phyloP scores from a whole-genome alignment of 53 echinoderm and acorn worm genomes.

The Crossaster papposus region DNA sequence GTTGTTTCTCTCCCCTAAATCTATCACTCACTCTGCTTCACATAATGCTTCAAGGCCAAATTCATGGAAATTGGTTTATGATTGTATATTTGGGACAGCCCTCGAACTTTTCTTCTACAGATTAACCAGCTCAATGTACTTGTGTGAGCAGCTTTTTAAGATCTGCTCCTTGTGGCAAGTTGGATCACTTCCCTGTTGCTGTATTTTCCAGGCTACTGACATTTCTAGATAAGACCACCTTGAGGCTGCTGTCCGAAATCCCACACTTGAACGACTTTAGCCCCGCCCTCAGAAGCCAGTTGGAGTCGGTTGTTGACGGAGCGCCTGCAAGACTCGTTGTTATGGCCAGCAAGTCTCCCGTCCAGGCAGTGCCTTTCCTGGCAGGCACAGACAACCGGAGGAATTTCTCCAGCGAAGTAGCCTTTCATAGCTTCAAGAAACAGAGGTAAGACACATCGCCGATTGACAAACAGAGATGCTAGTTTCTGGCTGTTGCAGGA shows the following conservation, averaged over 20 bases:
- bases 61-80: no score
- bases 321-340: conserved; percentile 23
- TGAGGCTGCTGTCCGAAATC: conserved; percentile 76
- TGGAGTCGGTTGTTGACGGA: conserved; percentile 61
- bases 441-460: conserved; percentile 71
- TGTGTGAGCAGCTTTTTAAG: not conserved
- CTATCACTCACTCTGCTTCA: no score
- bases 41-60: no score
- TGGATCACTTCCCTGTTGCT: not conserved
- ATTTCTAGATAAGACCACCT: conserved; percentile 79
- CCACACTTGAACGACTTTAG: conserved; percentile 72
- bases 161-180: not conserved
- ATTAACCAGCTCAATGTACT: no score
- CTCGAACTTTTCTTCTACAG: no score
- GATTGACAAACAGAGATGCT: no score
- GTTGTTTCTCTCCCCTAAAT: no score
- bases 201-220: conserved; percentile 67
- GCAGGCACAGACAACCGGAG: conserved; percentile 95
- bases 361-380: conserved; percentile 87
- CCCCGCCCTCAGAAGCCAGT: conserved; percentile 61
- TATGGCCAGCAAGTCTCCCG: conserved; percentile 69
- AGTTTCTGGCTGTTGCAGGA: no score
- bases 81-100: no score
- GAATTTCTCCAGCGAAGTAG: conserved; percentile 83
- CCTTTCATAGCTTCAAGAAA: conserved; percentile 96